Conservation (phyloP, 2,888 invertebrate genomes). For the Saturnia japonica region DNA sequence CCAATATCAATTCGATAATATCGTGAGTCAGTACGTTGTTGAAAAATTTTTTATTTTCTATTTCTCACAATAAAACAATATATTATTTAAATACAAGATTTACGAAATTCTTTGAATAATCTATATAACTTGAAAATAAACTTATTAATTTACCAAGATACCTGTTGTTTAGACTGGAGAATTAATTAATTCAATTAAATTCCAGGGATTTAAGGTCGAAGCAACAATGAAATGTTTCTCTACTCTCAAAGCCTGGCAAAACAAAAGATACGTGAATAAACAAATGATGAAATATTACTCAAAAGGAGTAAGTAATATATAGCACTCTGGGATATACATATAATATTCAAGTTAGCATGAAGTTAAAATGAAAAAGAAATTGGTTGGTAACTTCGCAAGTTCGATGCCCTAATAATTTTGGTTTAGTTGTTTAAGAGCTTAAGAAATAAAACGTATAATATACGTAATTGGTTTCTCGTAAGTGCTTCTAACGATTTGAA, state of each 20-base stretch:
- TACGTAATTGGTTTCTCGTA: too few species aligned
- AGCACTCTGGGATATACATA: not conserved
- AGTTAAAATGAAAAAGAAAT: not conserved
- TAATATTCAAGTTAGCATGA: not conserved
- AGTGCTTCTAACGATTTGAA: too few species aligned
- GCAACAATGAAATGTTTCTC: not conserved
- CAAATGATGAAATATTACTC: not conserved
- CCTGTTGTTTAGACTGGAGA: conserved; percentile 1
- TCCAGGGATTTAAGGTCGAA: conserved; percentile 1
- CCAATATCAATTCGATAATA: not conserved
- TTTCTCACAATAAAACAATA: not conserved
- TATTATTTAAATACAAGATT: not conserved
- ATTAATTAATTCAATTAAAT: conserved; percentile 1
- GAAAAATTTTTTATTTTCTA: not conserved
- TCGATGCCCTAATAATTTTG: not conserved
- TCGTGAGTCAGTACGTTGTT: not conserved
- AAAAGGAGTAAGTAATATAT: not conserved
- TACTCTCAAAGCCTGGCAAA: not conserved
- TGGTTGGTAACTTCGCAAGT: not conserved
- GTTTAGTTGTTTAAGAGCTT: not conserved
- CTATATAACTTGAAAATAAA: not conserved
- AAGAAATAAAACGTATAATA: too few species aligned
- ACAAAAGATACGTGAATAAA: not conserved
- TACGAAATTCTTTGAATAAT: not conserved
- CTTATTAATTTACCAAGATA: not conserved